Evolutionary conservation across 2,888 invertebrate genomes (phyloP).

Genomic region (Elmis aenea): DNA sequence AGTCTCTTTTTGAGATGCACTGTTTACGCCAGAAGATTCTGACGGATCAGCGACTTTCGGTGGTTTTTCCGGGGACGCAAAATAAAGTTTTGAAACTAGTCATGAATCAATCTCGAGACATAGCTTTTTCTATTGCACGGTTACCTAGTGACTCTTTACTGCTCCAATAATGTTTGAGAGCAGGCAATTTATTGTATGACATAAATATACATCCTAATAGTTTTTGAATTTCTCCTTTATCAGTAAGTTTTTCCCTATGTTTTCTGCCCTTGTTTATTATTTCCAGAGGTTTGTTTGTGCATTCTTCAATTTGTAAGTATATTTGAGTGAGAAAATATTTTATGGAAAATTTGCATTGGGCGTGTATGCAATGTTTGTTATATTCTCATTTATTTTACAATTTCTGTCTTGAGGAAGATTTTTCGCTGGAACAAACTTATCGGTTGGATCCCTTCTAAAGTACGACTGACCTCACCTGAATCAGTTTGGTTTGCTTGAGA

Average conservation of each 20-base stretch:
- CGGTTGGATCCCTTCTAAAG: background rate
- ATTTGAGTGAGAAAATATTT: conserved; percentile 11
- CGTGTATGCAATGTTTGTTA: conserved; percentile 2
- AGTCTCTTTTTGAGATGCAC: too few relatives aligned
- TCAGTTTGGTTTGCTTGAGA: background rate
- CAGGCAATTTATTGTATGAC: conserved; percentile 6
- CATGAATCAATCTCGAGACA: conserved; percentile 4
- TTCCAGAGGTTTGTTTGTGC: conserved; percentile 8
- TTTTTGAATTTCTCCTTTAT: conserved; percentile 7
- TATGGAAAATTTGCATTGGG: conserved; percentile 11
- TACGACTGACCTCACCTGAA: background rate
- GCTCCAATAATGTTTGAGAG: conserved; percentile 6
- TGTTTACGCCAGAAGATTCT: background rate
- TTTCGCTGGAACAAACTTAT: background rate
- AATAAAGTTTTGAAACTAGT: conserved; percentile 1
- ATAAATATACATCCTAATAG: conserved; percentile 4
- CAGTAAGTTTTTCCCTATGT: conserved; percentile 4
- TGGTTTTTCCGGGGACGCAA: conserved; percentile 7
- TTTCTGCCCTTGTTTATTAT: conserved; percentile 10
- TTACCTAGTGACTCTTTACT: conserved; percentile 4
- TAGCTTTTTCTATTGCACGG: conserved; percentile 5
- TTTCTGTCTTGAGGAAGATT: too few relatives aligned
- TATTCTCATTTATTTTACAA: too few relatives aligned
- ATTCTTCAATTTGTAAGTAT: conserved; percentile 7
- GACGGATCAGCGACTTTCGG: background rate